Evolutionary conservation across 2,888 invertebrate genomes (phyloP).

Genomic region (Drosophila putrida): DNA sequence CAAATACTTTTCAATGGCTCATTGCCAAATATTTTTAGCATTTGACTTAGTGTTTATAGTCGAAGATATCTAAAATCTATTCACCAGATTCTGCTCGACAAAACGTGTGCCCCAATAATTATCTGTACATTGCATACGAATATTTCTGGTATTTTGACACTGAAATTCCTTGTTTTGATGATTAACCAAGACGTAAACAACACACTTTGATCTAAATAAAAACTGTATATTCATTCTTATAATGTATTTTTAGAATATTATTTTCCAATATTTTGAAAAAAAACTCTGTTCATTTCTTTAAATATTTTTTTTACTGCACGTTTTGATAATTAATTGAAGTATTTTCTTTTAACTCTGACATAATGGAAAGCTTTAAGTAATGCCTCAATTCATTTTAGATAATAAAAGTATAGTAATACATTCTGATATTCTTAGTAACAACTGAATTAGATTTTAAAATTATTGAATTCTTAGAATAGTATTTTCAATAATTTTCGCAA

Average conservation of each 20-base stretch:
- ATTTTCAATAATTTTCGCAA: too few relatives aligned
- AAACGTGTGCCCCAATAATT: constrained; percentile 26
- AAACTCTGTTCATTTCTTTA: too few relatives aligned
- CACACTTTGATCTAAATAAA: neutral
- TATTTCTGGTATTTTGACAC: constrained; percentile 11
- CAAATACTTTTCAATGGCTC: constrained; percentile 33
- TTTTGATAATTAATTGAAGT: too few relatives aligned
- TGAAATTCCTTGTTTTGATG: constrained; percentile 1
- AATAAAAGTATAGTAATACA: too few relatives aligned
- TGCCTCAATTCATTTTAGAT: too few relatives aligned
- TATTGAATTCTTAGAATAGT: too few relatives aligned
- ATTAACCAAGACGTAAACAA: neutral
- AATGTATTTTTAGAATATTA: neutral
- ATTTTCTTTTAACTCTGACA: too few relatives aligned
- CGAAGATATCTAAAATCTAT: neutral
- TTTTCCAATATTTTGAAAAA: too few relatives aligned
- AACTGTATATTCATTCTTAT: neutral
- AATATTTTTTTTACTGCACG: too few relatives aligned
- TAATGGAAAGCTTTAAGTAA: too few relatives aligned
- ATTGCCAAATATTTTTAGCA: constrained; percentile 30
- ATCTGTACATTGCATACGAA: neutral
- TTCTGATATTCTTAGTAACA: too few relatives aligned
- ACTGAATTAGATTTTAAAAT: too few relatives aligned
- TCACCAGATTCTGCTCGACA: neutral
- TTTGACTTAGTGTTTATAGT: constrained; percentile 25